Conservation (phyloP, 37 sponge, comb jelly and placozoan genomes). For the Corticium candelabrum region DNA sequence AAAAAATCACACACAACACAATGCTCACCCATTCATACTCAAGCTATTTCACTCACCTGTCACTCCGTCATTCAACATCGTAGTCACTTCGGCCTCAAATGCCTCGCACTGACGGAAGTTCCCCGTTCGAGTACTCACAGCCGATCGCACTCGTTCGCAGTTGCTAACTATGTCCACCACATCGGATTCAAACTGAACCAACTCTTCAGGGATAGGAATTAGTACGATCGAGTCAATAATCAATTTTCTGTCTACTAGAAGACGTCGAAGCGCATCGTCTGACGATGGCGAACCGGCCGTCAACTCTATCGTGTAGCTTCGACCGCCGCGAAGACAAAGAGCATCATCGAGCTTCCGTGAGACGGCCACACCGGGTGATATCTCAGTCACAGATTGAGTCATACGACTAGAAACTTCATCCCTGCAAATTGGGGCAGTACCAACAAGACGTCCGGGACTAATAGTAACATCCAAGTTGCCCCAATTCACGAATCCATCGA, state of each 20-base stretch:
- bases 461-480: neutral
- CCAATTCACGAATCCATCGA: neutral
- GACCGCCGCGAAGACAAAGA: slow-evolving; percentile 52
- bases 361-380: neutral
- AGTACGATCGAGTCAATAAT: neutral
- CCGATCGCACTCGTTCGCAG: no score
- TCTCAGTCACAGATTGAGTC: neutral
- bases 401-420: neutral
- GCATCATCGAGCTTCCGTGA: neutral
- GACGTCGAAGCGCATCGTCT: no score
- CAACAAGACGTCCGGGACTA: neutral
- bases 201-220: neutral
- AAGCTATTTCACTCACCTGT: no score
- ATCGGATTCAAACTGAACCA: neutral
- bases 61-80: neutral
- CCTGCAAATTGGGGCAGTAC: neutral
- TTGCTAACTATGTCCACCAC: no score
- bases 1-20: neutral
- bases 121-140: no score
- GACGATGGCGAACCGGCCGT: slow-evolving; percentile 22
- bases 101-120: no score
- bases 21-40: neutral
- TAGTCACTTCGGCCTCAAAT: neutral
- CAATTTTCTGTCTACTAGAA: no score
- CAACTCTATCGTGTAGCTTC: slow-evolving; percentile 30